Conservation (phyloP, 1,140 invertebrate genomes). For the Cyrtorhinus lividipennis region DNA sequence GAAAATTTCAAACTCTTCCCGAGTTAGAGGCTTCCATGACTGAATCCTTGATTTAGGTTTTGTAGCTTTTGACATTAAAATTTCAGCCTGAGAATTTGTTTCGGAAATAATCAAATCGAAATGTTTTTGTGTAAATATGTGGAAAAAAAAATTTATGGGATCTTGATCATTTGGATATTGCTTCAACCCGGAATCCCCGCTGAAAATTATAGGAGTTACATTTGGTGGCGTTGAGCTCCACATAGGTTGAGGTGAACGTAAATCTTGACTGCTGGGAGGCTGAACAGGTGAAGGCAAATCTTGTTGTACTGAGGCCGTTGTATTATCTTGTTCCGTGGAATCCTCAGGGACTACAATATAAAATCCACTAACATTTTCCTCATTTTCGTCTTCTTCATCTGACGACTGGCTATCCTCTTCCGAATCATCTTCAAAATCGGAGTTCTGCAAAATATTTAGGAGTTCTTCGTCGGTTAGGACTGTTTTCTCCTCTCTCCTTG, state of each 20-base stretch:
- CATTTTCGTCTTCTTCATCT: slow-evolving; percentile 9
- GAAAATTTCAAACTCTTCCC: slow-evolving; percentile 7
- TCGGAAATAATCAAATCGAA: slow-evolving; percentile 6
- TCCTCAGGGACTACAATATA: slow-evolving; percentile 6
- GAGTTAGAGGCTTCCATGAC: slow-evolving; percentile 6
- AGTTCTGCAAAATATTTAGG: slow-evolving; percentile 5
- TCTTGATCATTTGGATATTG: slow-evolving; percentile 4
- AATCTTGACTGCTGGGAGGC: slow-evolving; percentile 2
- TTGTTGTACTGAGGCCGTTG: slow-evolving; percentile 8
- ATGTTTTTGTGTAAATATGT: slow-evolving; percentile 4
- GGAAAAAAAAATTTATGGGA: slow-evolving; percentile 7
- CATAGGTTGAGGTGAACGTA: slow-evolving; percentile 8
- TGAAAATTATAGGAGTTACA: slow-evolving; percentile 5
- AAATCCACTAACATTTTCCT: slow-evolving; percentile 8
- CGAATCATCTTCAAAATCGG: slow-evolving; percentile 7
- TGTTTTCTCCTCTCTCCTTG: slow-evolving; percentile 1
- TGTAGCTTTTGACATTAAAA: slow-evolving; percentile 5
- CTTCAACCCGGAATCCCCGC: slow-evolving; percentile 7
- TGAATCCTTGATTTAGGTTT: slow-evolving; percentile 8
- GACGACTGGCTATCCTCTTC: slow-evolving; percentile 8
- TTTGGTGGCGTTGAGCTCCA: slow-evolving; percentile 9
- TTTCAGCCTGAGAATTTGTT: slow-evolving; percentile 9
- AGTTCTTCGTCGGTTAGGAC: slow-evolving; percentile 5
- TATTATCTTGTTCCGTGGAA: neutral
- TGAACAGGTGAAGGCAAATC: slow-evolving; percentile 6